These are phyloP conservation scores for Oegoconia quadripuncta DNA, from an alignment of 2,888 invertebrate genomes.

Conservation along the genomic window DNA sequence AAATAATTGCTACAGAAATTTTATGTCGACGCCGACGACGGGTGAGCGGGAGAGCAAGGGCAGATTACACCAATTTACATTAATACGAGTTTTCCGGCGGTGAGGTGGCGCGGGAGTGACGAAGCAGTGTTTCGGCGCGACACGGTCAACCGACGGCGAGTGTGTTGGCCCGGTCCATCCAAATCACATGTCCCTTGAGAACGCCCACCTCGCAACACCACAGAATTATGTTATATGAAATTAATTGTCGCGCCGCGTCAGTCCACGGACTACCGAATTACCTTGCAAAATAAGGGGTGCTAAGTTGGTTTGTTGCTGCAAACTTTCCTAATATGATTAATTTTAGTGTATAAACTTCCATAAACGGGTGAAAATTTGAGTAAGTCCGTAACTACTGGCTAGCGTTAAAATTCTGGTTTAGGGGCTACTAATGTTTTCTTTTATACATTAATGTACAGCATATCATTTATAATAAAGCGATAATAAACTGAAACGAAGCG, in stretches of 20 bases:
- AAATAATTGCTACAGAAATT: too few species aligned
- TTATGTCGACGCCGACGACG: too few species aligned
- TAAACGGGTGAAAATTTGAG: slow-evolving; percentile 33
- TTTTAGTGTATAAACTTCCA: slow-evolving; percentile 41
- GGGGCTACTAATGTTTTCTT: too few species aligned
- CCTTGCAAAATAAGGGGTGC: slow-evolving; percentile 55
- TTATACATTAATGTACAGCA: too few species aligned
- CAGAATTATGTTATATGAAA: slow-evolving; percentile 70
- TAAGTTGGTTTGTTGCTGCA: slow-evolving; percentile 48
- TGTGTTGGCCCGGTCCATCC: slow-evolving; percentile 30
- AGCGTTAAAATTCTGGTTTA: too few species aligned
- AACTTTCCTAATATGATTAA: slow-evolving; percentile 64
- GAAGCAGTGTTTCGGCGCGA: slow-evolving; percentile 24
- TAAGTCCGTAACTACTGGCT: slow-evolving; percentile 21
- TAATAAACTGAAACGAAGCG: too few species aligned
- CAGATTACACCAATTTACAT: slow-evolving; percentile 61
- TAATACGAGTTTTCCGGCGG: slow-evolving; percentile 43
- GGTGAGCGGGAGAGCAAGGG: slow-evolving; percentile 43
- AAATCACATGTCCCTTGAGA: slow-evolving; percentile 60
- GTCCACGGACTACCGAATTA: slow-evolving; percentile 53
- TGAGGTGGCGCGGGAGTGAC: slow-evolving; percentile 19
- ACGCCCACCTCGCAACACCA: slow-evolving; percentile 54
- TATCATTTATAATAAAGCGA: too few species aligned
- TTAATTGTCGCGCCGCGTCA: slow-evolving; percentile 64
- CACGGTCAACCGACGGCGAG: slow-evolving; percentile 15